Evolutionary conservation across 2,888 invertebrate species (phyloP).

Genomic region (Artemia sinica): DNA sequence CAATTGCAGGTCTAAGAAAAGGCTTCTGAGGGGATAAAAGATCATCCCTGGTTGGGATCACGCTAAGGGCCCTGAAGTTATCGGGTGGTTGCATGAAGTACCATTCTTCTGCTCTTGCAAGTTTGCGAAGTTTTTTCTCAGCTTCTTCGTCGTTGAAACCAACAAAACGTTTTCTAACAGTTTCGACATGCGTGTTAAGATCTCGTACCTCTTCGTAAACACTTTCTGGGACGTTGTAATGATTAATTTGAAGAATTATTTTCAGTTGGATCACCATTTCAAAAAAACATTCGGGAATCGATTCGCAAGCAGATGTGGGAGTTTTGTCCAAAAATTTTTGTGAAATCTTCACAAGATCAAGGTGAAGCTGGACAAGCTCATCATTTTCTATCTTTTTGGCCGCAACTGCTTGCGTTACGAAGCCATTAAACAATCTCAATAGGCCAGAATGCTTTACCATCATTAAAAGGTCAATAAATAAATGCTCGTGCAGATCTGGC

Average conservation of each 20-base stretch:
- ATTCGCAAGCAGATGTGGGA: background rate
- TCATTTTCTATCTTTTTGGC: slow-evolving; percentile 5
- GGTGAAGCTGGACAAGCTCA: background rate
- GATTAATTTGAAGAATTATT: background rate
- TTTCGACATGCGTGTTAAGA: background rate
- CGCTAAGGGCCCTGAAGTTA: slow-evolving; percentile 31
- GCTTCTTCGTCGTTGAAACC: background rate
- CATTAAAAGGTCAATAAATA: background rate
- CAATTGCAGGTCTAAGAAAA: slow-evolving; percentile 36
- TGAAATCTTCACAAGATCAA: background rate
- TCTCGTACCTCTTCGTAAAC: background rate
- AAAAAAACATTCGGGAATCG: background rate
- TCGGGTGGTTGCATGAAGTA: slow-evolving; percentile 32
- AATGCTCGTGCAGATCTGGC: background rate
- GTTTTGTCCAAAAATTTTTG: background rate
- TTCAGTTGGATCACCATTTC: slow-evolving; percentile 2
- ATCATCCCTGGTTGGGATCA: slow-evolving; percentile 31
- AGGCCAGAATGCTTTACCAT: background rate
- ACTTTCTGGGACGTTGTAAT: background rate
- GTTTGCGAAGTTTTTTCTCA: background rate
- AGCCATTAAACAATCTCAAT: background rate
- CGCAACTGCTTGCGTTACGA: background rate
- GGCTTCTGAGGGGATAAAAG: slow-evolving; percentile 29
- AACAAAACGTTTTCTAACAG: background rate
- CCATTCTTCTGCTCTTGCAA: slow-evolving; percentile 7